Evolutionary conservation across 2,113 vertebrate genomes (phyloP).

Genomic region (Dermatemys mawii): DNA sequence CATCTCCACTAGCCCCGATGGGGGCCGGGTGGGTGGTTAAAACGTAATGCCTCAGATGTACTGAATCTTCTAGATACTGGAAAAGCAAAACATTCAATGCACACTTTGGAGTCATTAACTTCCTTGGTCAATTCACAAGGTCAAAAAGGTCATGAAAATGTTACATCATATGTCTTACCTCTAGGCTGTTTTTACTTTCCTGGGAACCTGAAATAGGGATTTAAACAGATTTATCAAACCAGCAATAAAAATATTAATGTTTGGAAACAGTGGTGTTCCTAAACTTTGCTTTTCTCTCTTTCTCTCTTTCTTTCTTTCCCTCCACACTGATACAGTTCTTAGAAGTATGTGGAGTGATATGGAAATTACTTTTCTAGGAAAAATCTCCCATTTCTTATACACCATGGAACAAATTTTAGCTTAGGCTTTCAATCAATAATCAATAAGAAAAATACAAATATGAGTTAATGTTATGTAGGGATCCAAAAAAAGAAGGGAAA

Average conservation of each 20-base stretch:
- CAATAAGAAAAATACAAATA: not conserved
- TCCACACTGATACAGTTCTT: not conserved
- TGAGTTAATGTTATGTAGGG: not conserved
- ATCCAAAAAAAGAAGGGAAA: not conserved
- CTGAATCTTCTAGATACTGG: slow-evolving; percentile 17
- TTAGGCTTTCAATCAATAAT: not conserved
- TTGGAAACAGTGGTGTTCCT: slow-evolving; percentile 34
- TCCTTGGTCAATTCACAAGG: slow-evolving; percentile 19
- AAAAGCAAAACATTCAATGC: slow-evolving; percentile 12
- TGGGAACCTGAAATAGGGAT: slow-evolving; percentile 13
- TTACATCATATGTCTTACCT: slow-evolving; percentile 30
- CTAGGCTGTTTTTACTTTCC: slow-evolving; percentile 45
- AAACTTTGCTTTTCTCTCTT: slow-evolving; percentile 3
- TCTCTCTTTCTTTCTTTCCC: slow-evolving; percentile 34
- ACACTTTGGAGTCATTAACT: slow-evolving; percentile 1
- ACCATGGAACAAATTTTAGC: not conserved
- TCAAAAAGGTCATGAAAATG: slow-evolving; percentile 47
- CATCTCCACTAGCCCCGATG: slow-evolving; percentile 11
- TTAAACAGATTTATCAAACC: slow-evolving; percentile 51
- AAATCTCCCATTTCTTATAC: not conserved
- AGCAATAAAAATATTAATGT: slow-evolving; percentile 64
- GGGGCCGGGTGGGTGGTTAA: too few relatives aligned
- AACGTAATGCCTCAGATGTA: not conserved
- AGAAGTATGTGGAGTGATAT: slow-evolving; percentile 29
- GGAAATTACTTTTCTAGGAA: slow-evolving; percentile 35